phyloP scores from a whole-genome alignment of 2,113 vertebrate genomes.

The Hyperoodon ampullatus region DNA sequence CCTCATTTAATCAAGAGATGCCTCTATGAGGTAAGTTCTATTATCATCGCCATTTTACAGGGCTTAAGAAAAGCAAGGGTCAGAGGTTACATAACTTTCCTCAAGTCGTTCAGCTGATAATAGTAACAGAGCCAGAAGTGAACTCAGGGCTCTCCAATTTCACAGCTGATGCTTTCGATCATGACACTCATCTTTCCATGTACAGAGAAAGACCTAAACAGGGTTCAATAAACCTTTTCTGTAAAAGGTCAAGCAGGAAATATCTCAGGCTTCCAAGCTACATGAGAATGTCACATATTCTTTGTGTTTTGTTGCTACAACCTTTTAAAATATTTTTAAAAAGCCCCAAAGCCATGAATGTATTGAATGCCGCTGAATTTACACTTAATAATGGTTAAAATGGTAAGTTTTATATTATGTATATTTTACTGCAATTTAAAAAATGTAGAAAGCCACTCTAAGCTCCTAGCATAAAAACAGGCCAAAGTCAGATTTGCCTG shows the following conservation, averaged over 20 bases:
- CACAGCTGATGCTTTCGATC: neutral
- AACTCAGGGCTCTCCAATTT: neutral
- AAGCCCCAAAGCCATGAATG: neutral
- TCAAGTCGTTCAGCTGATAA: neutral
- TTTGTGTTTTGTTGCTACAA: neutral
- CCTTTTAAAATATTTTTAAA: neutral
- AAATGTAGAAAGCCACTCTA: neutral
- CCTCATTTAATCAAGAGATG: neutral
- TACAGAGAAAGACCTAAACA: neutral
- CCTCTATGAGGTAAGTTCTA: neutral
- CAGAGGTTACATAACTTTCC: neutral
- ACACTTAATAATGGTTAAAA: neutral
- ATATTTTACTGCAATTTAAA: neutral
- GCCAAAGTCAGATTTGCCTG: neutral
- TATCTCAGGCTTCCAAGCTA: neutral
- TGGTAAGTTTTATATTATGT: too few species aligned
- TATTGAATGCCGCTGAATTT: neutral
- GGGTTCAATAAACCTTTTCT: neutral
- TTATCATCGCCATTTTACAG: neutral
- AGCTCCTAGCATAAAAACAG: neutral
- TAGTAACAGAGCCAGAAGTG: neutral
- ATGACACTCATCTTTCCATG: neutral
- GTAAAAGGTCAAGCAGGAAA: neutral
- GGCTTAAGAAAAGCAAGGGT: neutral
- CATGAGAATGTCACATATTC: neutral